Conservation (phyloP, 2,113 vertebrate genomes). For the Leucopsar rothschildi region DNA sequence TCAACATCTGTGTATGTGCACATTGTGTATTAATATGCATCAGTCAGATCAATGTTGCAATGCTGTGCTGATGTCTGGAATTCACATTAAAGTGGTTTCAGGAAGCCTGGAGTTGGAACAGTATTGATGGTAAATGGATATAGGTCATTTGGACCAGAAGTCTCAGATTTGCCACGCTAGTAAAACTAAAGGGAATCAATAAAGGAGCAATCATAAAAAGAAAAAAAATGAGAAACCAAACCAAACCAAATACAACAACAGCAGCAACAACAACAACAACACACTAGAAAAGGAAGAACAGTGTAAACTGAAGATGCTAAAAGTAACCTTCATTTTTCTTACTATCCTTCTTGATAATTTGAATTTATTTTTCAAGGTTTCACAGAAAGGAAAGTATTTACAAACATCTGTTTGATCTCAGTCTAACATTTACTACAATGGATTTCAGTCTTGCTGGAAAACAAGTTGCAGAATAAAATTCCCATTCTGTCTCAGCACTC, state of each 20-base stretch:
- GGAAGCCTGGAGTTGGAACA: conserved; percentile 1
- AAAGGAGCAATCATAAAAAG: neutral
- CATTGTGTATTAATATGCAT: neutral
- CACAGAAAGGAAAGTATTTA: neutral
- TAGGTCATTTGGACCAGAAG: conserved; percentile 9
- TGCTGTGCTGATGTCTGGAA: conserved; percentile 37
- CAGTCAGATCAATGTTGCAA: conserved; percentile 36
- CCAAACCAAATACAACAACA: too few relatives aligned
- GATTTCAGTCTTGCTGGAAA: neutral
- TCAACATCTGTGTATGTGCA: conserved; percentile 16
- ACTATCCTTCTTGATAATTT: neutral
- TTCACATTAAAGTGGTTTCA: conserved; percentile 42
- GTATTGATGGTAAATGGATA: conserved; percentile 45
- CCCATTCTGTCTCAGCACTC: neutral
- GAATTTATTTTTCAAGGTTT: neutral
- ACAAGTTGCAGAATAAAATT: neutral
- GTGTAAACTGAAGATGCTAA: neutral
- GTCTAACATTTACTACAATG: neutral
- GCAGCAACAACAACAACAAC: neutral
- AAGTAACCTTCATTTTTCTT: neutral
- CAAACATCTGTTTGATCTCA: neutral
- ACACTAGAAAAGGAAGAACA: neutral
- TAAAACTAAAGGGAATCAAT: conserved; percentile 37
- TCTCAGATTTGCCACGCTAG: neutral
- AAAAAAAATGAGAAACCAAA: too few relatives aligned